phyloP scores from a whole-genome alignment of 2,888 invertebrate species.

The Stramonita haemastoma region DNA sequence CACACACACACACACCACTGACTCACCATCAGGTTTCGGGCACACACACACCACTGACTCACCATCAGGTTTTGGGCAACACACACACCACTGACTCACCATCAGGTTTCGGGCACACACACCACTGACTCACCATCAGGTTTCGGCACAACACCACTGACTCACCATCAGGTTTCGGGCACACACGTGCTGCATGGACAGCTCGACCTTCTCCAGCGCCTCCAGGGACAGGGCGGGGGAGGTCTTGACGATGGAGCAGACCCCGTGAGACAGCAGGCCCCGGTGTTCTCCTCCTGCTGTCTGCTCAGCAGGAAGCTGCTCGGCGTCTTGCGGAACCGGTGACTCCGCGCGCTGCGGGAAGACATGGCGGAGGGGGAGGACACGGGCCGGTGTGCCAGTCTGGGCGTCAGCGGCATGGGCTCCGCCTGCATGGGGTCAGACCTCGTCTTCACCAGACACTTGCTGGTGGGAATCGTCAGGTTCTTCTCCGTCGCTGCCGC shows the following conservation, averaged over 20 bases:
- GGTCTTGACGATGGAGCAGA: conserved; percentile 23
- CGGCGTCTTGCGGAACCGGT: conserved; percentile 7
- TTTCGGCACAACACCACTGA: too few relatives aligned
- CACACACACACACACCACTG: too few relatives aligned
- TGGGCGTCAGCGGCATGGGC: not conserved
- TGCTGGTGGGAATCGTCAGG: not conserved
- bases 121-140: too few relatives aligned
- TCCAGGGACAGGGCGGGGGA: conserved; percentile 18
- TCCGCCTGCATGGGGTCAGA: not conserved
- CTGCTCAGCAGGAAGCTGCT: conserved; percentile 12
- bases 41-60: too few relatives aligned
- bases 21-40: too few relatives aligned
- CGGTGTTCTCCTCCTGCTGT: not conserved
- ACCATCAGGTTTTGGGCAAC: too few relatives aligned
- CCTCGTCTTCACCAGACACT: not conserved
- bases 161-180: not conserved
- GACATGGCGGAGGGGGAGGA: conserved; percentile 7
- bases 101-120: too few relatives aligned
- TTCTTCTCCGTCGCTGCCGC: not conserved
- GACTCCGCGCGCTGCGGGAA: not conserved
- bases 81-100: too few relatives aligned
- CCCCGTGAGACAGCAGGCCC: not conserved
- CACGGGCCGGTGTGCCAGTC: not conserved
- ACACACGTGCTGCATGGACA: conserved; percentile 5
- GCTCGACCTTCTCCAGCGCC: conserved; percentile 18